Conservation (phyloP, 92 coral and sea anemone species). For the Phymanthus crucifer region DNA sequence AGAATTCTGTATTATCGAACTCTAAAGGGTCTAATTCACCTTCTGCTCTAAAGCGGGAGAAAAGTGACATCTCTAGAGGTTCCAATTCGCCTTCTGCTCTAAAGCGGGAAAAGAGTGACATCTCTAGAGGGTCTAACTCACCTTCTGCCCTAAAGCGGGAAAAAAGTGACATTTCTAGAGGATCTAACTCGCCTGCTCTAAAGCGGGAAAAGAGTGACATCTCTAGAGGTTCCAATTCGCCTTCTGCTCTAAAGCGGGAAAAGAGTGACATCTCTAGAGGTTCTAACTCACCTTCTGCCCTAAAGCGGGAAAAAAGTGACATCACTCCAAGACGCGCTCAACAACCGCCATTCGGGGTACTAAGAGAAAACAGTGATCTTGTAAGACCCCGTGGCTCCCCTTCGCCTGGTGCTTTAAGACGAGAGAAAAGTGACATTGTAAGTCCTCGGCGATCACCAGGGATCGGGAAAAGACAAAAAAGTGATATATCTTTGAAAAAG, state of each 20-base stretch:
- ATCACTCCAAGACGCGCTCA: conserved; percentile 41
- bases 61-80: conserved; percentile 37
- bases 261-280: too few relatives aligned
- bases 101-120: too few relatives aligned
- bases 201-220: too few relatives aligned
- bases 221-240: conserved; percentile 35
- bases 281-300: conserved; percentile 30
- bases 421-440: conserved; percentile 63
- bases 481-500: conserved; percentile 12
- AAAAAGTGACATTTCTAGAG: conserved; percentile 31
- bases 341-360: conserved; percentile 38
- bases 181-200: conserved; percentile 24
- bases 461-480: conserved; percentile 1
- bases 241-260: conserved; percentile 30
- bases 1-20: conserved; percentile 45
- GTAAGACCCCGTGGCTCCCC: conserved; percentile 54
- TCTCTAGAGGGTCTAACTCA: conserved; percentile 34
- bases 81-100: conserved; percentile 29
- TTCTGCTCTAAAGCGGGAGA: conserved; percentile 21
- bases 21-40: conserved; percentile 41
- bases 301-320: conserved; percentile 45
- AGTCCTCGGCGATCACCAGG: conserved; percentile 9
- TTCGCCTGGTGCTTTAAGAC: conserved; percentile 51
- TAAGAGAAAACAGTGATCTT: conserved; percentile 44
- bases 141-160: conserved; percentile 39